These are phyloP conservation scores for Macropis europaea DNA, from an alignment of 2,888 invertebrate species.

Conservation along the genomic window DNA sequence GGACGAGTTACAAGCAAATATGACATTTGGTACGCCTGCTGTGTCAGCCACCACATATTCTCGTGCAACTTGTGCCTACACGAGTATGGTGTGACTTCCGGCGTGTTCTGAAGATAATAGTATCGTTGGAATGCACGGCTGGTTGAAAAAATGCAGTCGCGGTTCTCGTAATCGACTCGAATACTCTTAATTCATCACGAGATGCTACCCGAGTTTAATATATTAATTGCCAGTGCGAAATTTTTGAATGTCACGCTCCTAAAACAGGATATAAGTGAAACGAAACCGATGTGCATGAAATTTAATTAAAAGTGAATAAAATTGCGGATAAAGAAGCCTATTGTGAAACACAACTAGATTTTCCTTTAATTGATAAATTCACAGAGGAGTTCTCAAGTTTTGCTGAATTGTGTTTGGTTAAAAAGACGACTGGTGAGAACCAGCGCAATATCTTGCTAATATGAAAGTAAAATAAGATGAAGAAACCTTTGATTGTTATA, in stretches of 20 bases:
- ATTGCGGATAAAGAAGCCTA: no score
- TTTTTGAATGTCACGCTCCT: no score
- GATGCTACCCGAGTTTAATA: not conserved
- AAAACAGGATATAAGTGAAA: no score
- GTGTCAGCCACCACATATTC: not conserved
- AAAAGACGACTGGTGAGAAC: no score
- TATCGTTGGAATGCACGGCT: constrained; percentile 56
- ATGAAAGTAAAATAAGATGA: not conserved
- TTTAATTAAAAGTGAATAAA: no score
- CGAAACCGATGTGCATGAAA: no score
- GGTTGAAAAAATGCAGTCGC: constrained; percentile 47
- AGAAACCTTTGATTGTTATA: not conserved
- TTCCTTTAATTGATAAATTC: no score
- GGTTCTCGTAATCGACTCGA: constrained; percentile 24
- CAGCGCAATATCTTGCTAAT: not conserved
- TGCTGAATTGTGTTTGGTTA: no score
- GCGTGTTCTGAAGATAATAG: constrained; percentile 56
- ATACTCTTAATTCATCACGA: constrained; percentile 15
- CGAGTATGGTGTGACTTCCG: constrained; percentile 57
- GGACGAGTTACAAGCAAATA: not conserved
- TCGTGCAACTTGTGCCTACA: constrained; percentile 34
- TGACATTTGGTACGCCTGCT: not conserved
- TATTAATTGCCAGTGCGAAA: no score
- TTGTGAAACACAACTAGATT: no score
- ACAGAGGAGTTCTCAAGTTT: no score